Conservation (phyloP, 1,140 invertebrate species). For the Dreissena rostriformis region DNA sequence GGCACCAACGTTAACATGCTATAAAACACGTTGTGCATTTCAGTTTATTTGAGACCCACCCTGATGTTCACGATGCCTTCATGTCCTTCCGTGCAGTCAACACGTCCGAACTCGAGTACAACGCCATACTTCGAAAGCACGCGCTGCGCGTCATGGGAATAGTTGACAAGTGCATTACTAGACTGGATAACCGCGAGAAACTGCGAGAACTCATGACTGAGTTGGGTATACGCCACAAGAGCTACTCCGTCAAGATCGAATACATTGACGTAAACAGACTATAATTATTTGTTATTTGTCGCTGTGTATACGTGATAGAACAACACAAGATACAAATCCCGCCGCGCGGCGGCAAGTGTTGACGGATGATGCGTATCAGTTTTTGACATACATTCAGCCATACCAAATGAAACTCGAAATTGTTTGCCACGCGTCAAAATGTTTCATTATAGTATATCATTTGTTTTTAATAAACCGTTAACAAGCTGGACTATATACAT, state of each 20-base stretch:
- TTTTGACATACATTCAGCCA: too few species aligned
- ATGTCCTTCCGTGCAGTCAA: slow-evolving; percentile 83
- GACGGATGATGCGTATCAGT: too few species aligned
- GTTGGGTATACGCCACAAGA: slow-evolving; percentile 82
- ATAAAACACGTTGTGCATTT: slow-evolving; percentile 21
- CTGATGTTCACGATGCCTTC: slow-evolving; percentile 84
- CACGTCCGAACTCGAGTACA: slow-evolving; percentile 82
- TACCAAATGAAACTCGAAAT: too few species aligned
- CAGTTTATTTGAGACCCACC: slow-evolving; percentile 84
- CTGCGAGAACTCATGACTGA: slow-evolving; percentile 82
- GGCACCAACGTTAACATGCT: too few species aligned
- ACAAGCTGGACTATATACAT: too few species aligned
- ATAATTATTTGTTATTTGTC: too few species aligned
- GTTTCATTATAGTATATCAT: too few species aligned
- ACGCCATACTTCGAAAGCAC: slow-evolving; percentile 82
- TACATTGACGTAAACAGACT: slow-evolving; percentile 84
- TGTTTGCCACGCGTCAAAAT: too few species aligned
- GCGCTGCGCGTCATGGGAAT: slow-evolving; percentile 84
- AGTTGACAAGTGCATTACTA: slow-evolving; percentile 83
- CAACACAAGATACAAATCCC: too few species aligned
- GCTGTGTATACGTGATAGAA: too few species aligned
- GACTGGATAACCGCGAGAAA: slow-evolving; percentile 83
- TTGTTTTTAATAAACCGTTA: too few species aligned
- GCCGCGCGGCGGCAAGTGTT: too few species aligned
- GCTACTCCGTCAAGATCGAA: slow-evolving; percentile 82